These are phyloP conservation scores for Mylabris sibirica DNA, from an alignment of 2,888 invertebrate genomes.

Conservation along the genomic window DNA sequence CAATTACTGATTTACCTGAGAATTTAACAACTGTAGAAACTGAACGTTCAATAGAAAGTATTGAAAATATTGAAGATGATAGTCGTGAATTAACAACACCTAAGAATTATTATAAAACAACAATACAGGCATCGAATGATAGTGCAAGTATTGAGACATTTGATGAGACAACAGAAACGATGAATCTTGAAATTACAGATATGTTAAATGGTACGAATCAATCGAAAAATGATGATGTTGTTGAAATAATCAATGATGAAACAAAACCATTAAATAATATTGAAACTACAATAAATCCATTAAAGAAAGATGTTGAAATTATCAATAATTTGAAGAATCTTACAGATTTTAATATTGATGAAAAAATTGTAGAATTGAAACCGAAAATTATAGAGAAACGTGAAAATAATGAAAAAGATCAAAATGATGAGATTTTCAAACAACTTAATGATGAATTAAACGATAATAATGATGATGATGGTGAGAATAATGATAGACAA, in stretches of 20 bases:
- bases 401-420: slow-evolving; percentile 32
- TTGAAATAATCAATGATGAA: slow-evolving; percentile 50
- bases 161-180: slow-evolving; percentile 31
- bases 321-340: slow-evolving; percentile 12
- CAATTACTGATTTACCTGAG: slow-evolving; percentile 18
- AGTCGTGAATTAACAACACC: slow-evolving; percentile 54
- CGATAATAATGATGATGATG: slow-evolving; percentile 8
- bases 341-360: neutral
- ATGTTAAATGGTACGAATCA: slow-evolving; percentile 54
- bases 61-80: slow-evolving; percentile 46
- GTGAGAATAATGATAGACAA: slow-evolving; percentile 45
- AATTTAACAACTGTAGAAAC: slow-evolving; percentile 16
- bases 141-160: slow-evolving; percentile 53
- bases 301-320: slow-evolving; percentile 32
- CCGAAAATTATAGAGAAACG: slow-evolving; percentile 41
- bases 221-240: slow-evolving; percentile 58
- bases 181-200: slow-evolving; percentile 49
- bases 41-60: slow-evolving; percentile 44
- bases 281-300: slow-evolving; percentile 31
- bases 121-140: slow-evolving; percentile 46
- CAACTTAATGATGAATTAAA: slow-evolving; percentile 51
- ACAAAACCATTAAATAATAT: slow-evolving; percentile 10
- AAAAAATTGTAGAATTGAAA: neutral
- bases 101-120: slow-evolving; percentile 40
- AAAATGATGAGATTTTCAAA: slow-evolving; percentile 48